phyloP scores from a whole-genome alignment of 2,113 vertebrate species.

The Chaenogobius annularis region DNA sequence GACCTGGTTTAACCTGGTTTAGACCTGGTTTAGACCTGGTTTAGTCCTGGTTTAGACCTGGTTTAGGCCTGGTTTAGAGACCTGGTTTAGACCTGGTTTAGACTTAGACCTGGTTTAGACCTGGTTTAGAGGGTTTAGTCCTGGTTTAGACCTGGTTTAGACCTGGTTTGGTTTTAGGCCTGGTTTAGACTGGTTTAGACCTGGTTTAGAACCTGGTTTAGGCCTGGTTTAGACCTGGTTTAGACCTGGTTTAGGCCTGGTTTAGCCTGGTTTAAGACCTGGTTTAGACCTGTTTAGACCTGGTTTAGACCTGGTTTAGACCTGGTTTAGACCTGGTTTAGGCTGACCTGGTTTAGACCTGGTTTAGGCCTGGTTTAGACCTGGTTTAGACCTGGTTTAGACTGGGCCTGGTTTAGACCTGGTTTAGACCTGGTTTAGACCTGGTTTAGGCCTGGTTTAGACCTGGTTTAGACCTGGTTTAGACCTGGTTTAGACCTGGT shows the following conservation, averaged over 20 bases:
- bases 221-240: background rate
- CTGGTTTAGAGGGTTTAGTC: too few species aligned
- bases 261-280: too few species aligned
- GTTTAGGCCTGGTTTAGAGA: too few species aligned
- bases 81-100: too few species aligned
- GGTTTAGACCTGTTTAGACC: background rate
- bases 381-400: too few species aligned
- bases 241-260: background rate
- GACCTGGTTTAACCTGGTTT: background rate
- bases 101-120: too few species aligned
- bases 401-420: background rate
- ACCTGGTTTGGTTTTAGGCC: background rate
- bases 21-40: too few species aligned
- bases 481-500: background rate
- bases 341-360: background rate
- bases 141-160: background rate
- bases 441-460: background rate
- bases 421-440: background rate
- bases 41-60: too few species aligned
- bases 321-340: background rate
- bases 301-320: slow-evolving; percentile 35
- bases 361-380: too few species aligned
- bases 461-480: background rate
- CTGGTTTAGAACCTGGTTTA: background rate
- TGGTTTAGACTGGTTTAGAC: background rate